Evolutionary conservation across 2,113 vertebrate species (phyloP).

Genomic region (Microcebus ravelobensis): DNA sequence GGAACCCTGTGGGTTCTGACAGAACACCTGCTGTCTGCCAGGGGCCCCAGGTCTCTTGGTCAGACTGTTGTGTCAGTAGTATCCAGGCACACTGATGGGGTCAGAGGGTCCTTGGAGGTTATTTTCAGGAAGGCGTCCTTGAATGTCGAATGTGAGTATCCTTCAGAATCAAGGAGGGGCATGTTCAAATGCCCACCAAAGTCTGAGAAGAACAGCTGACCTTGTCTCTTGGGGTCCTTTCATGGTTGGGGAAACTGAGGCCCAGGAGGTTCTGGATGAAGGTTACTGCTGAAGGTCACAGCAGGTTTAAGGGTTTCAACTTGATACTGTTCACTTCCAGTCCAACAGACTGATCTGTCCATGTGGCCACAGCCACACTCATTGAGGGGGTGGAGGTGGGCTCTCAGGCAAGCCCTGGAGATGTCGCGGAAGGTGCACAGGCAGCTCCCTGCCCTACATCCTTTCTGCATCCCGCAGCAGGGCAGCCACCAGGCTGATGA

Average conservation of each 20-base stretch:
- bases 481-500: slow-evolving; percentile 84
- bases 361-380: background rate
- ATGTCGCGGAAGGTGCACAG: background rate
- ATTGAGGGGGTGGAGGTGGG: background rate
- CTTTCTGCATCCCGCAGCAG: slow-evolving; percentile 80
- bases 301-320: background rate
- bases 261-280: background rate
- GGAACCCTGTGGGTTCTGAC: background rate
- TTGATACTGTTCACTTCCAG: background rate
- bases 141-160: background rate
- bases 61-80: background rate
- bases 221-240: background rate
- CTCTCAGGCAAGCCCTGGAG: background rate
- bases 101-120: background rate
- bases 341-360: background rate
- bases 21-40: background rate
- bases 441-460: background rate
- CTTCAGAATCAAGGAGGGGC: background rate
- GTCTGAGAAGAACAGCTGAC: background rate
- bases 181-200: background rate
- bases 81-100: background rate
- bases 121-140: background rate
- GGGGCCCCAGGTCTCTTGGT: background rate
- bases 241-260: background rate
- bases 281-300: background rate